Conservation (phyloP, 2,797 vertebrate species). For the Melanotaenia trifasciata region DNA sequence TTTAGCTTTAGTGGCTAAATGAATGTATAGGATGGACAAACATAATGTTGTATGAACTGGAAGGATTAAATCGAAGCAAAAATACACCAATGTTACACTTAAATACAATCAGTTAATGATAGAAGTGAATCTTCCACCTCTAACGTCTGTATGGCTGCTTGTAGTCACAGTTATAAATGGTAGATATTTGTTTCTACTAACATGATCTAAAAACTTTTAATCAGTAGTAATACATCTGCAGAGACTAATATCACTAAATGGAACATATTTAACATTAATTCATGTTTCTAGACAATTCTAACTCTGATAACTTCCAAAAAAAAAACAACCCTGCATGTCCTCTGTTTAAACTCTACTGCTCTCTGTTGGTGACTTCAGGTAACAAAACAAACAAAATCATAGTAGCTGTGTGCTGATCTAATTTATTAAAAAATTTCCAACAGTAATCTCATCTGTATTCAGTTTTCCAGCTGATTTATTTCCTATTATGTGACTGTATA, state of each 20-base stretch:
- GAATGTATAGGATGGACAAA: background rate
- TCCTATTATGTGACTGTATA: background rate
- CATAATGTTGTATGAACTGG: background rate
- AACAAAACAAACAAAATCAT: constrained; percentile 13
- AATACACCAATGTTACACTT: background rate
- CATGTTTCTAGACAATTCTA: background rate
- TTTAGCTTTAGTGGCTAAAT: background rate
- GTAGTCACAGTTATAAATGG: background rate
- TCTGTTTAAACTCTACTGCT: constrained; percentile 55
- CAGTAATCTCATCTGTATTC: background rate
- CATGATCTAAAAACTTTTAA: background rate
- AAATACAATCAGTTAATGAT: background rate
- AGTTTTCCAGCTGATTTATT: constrained; percentile 15
- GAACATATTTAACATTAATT: background rate
- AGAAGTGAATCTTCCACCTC: background rate
- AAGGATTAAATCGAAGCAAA: constrained; percentile 1
- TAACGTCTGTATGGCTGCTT: background rate
- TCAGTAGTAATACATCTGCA: background rate
- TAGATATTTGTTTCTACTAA: constrained; percentile 1
- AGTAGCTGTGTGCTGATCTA: constrained; percentile 2
- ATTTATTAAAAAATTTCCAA: background rate
- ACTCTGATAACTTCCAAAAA: constrained; percentile 6
- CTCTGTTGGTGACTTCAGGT: constrained; percentile 61
- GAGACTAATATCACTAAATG: background rate
- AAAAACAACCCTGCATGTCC: background rate